phyloP scores from a whole-genome alignment of 1,140 invertebrate species.

The Anagrus nilaparvatae region DNA sequence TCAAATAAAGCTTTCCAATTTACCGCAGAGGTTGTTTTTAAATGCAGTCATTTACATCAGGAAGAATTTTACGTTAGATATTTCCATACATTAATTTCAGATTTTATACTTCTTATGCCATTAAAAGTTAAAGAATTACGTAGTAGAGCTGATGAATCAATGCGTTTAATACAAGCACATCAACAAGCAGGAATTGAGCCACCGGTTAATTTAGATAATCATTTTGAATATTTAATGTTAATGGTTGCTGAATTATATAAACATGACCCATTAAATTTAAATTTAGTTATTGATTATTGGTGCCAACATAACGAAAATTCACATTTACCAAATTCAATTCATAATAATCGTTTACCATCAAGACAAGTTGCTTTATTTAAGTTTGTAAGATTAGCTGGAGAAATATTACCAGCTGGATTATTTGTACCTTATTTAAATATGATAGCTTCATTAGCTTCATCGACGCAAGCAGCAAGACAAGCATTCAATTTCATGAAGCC shows the following conservation, averaged over 20 bases:
- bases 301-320: slow-evolving; percentile 41
- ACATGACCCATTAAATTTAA: slow-evolving; percentile 60
- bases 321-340: slow-evolving; percentile 28
- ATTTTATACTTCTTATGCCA: slow-evolving; percentile 90
- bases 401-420: slow-evolving; percentile 72
- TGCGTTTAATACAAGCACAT: slow-evolving; percentile 71
- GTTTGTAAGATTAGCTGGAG: slow-evolving; percentile 80
- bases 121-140: slow-evolving; percentile 77
- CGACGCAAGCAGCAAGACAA: slow-evolving; percentile 60
- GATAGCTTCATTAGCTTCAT: slow-evolving; percentile 70
- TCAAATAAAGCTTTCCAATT: slow-evolving; percentile 75
- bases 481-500: slow-evolving; percentile 81
- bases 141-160: slow-evolving; percentile 79
- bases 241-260: slow-evolving; percentile 70
- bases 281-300: slow-evolving; percentile 76
- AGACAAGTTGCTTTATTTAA: slow-evolving; percentile 76
- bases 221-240: slow-evolving; percentile 76
- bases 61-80: slow-evolving; percentile 78
- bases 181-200: slow-evolving; percentile 71
- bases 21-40: slow-evolving; percentile 58
- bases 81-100: slow-evolving; percentile 77
- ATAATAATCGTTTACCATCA: slow-evolving; percentile 38
- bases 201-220: slow-evolving; percentile 60
- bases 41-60: slow-evolving; percentile 56
- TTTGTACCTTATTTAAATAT: slow-evolving; percentile 83